Conservation (phyloP, 2,113 vertebrate species). For the Colossoma macropomum region DNA sequence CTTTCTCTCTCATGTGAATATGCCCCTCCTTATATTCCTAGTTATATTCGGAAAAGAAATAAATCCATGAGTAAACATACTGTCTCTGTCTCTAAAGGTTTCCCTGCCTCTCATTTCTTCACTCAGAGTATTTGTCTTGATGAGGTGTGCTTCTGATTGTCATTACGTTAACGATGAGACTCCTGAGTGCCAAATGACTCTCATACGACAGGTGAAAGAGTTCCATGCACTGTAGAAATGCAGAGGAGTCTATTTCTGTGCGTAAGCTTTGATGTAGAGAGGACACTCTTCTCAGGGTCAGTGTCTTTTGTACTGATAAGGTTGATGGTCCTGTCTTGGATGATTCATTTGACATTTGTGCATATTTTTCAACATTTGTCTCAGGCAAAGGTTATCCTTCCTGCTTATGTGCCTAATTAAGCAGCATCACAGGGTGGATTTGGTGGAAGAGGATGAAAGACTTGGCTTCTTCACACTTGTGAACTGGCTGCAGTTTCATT, state of each 20-base stretch:
- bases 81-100: too few relatives aligned
- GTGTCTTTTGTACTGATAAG: neutral
- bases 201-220: neutral
- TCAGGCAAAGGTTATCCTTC: slow-evolving; percentile 62
- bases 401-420: slow-evolving; percentile 67
- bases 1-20: slow-evolving; percentile 33
- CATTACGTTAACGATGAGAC: neutral
- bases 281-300: neutral
- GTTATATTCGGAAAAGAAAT: too few relatives aligned
- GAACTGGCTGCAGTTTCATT: slow-evolving; percentile 59
- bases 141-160: slow-evolving; percentile 27
- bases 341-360: slow-evolving; percentile 42
- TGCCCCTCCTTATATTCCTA: neutral
- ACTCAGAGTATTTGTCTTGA: slow-evolving; percentile 11
- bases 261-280: neutral
- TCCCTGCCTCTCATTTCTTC: too few relatives aligned
- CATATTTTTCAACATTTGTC: slow-evolving; percentile 39
- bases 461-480: slow-evolving; percentile 56
- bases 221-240: too few relatives aligned
- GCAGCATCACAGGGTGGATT: slow-evolving; percentile 65
- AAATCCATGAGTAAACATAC: too few relatives aligned
- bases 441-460: slow-evolving; percentile 65
- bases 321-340: slow-evolving; percentile 38
- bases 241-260: neutral
- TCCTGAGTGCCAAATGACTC: slow-evolving; percentile 25